phyloP scores from a whole-genome alignment of 2,888 invertebrate genomes.

The Patella depressa region DNA sequence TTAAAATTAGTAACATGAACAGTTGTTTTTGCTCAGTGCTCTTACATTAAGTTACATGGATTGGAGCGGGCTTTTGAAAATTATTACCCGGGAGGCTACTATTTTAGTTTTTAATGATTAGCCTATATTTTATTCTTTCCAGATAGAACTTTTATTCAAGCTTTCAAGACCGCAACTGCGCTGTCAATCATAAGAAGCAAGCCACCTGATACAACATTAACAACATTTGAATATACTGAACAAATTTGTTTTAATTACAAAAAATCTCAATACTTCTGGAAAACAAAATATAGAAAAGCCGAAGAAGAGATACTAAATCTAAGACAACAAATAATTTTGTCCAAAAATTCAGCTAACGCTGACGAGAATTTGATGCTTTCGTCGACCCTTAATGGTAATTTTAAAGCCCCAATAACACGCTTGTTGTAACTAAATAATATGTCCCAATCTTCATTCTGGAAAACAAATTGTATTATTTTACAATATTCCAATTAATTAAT shows the following conservation, averaged over 20 bases:
- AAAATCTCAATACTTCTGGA: constrained; percentile 14
- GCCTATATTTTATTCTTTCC: no score
- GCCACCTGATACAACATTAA: constrained; percentile 3
- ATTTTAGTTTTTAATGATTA: no score
- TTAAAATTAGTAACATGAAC: no score
- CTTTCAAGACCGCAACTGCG: constrained; percentile 10
- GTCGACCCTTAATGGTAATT: no score
- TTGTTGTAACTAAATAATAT: no score
- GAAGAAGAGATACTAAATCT: constrained; percentile 19
- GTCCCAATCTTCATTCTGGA: no score
- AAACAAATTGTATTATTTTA: no score
- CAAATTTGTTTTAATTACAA: constrained; percentile 2
- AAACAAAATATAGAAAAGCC: constrained; percentile 10
- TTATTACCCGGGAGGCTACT: neutral
- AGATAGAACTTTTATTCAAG: neutral
- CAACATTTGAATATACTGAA: constrained; percentile 13
- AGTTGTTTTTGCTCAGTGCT: no score
- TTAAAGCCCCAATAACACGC: no score
- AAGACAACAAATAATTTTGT: constrained; percentile 18
- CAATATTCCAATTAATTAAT: no score
- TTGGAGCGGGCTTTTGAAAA: neutral
- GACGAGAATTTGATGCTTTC: no score
- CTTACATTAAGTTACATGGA: no score
- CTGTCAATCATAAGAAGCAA: constrained; percentile 3
- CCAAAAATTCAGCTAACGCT: neutral